Percentiles rank a stretch among this genome's conserved stretches.
These are phyloP conservation scores for Steinernema scapterisci DNA, from an alignment of 2,888 invertebrate genomes.

Conservation along the genomic window DNA sequence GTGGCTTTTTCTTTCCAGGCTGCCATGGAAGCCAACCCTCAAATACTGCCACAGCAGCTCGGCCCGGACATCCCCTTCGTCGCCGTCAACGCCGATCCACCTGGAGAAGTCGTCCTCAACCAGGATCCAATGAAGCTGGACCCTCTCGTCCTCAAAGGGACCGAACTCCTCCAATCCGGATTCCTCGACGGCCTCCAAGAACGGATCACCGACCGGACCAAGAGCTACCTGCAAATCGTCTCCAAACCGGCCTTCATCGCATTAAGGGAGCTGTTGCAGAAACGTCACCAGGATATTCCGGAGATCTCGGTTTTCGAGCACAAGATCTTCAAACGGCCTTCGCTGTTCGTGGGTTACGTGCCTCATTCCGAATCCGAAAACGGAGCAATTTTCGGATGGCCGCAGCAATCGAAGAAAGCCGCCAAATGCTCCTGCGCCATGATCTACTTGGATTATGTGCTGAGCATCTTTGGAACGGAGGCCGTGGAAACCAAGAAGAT, in stretches of 20 bases:
- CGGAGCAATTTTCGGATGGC: conserved; percentile 25
- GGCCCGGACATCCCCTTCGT: no score
- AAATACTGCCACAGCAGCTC: no score
- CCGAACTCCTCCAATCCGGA: not conserved
- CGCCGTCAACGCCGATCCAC: no score
- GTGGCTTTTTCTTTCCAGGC: no score
- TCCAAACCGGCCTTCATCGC: not conserved
- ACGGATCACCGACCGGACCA: not conserved
- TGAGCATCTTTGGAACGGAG: not conserved
- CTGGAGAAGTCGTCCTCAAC: no score
- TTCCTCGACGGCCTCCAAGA: not conserved
- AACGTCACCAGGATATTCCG: not conserved
- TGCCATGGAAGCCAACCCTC: no score
- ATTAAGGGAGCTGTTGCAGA: conserved; percentile 1
- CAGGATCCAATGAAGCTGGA: not conserved
- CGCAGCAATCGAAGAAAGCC: not conserved
- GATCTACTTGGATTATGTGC: conserved; percentile 18
- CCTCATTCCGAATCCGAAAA: not conserved
- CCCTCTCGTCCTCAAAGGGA: not conserved
- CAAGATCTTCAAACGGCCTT: not conserved
- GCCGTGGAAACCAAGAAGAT: not conserved
- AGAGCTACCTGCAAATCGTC: not conserved
- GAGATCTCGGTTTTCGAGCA: not conserved
- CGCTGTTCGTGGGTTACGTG: not conserved
- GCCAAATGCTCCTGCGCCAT: not conserved